phyloP scores from a whole-genome alignment of 2,113 vertebrate genomes.

The Monopterus albus region DNA sequence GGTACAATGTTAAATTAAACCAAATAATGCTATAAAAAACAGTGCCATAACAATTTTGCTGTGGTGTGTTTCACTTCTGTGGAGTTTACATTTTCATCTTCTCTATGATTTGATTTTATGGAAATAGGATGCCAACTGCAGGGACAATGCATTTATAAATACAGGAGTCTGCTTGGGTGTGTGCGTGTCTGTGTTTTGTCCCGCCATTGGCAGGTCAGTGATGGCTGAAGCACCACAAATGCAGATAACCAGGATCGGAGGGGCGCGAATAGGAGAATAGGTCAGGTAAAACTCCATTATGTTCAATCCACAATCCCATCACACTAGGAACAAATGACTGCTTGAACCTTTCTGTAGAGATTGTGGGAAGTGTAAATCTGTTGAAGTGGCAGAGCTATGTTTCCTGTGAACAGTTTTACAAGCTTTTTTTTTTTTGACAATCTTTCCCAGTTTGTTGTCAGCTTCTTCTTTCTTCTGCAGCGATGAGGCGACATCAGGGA shows the following conservation, averaged over 20 bases:
- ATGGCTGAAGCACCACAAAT: background rate
- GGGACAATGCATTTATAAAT: conserved; percentile 18
- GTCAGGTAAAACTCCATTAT: conserved; percentile 34
- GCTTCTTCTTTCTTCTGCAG: background rate
- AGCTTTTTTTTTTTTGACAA: conserved; percentile 9
- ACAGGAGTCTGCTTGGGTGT: background rate
- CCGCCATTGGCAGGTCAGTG: conserved; percentile 6
- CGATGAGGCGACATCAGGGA: background rate
- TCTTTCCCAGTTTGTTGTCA: background rate
- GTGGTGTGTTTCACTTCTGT: conserved; percentile 20
- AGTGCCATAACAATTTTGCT: conserved; percentile 8
- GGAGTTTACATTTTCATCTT: conserved; percentile 80
- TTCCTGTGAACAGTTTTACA: background rate
- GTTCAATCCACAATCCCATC: conserved; percentile 10
- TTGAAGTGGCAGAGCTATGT: background rate
- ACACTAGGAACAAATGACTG: conserved; percentile 16
- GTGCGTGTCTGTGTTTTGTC: background rate
- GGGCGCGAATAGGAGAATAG: no score
- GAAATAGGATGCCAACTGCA: conserved; percentile 50
- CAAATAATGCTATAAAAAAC: conserved; percentile 46
- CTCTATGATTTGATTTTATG: conserved; percentile 87
- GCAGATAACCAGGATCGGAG: background rate
- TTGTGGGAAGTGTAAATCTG: background rate
- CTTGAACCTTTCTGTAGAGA: conserved; percentile 22
- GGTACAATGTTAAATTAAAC: conserved; percentile 51